Evolutionary conservation across 2,888 invertebrate species (phyloP), one percentile per base, ranked within the genome.

Genomic region (Orthosia cruda): DNA sequence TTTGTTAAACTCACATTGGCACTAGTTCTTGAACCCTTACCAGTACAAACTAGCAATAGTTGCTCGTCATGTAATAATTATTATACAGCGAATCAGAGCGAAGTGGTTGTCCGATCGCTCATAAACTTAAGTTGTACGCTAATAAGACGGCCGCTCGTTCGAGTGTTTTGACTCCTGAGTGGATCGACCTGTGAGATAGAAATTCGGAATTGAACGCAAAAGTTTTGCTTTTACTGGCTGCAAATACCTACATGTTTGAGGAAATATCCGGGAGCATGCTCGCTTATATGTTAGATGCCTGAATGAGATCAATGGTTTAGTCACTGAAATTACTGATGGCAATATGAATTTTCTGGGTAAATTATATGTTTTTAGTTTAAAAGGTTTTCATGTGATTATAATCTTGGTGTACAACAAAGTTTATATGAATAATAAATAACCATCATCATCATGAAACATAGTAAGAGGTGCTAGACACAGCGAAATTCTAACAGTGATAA

Each of bases 91-190:
- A 86, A 81, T 85, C 65, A 65, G 45, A 81, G 54, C 49, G 26
- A 70, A 86, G 77, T 77, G 58, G 61, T 72, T 65, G 57, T 49
- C n/a, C 26, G 68, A 78, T 71, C 68, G 76, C 85, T 76, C 81
- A 83, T 64, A 74, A 71, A 74, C 70, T 74, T 69, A 86, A 84
- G 62, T 80, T 77, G 77, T 83, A 74, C 71, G 74, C 75, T 78
- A 84, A 81, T 84, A 86, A 78, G 81, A 77, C 72, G 66, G 73
- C 77, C 18, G 68, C 55, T 83, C 67, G 20, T 65, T 80, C 71
- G 58, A 86, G 77, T 75, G 68, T 83, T 83, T 83, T 80, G 65
- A 80, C 71, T 81, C 52, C 47, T 32, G 57, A 85, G 78, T 65
- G 66, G 71, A 72, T 70, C 59, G 69, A 26, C 50, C 74, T 32